Conservation (phyloP, 2,113 vertebrate genomes). For the Chloebia gouldiae region DNA sequence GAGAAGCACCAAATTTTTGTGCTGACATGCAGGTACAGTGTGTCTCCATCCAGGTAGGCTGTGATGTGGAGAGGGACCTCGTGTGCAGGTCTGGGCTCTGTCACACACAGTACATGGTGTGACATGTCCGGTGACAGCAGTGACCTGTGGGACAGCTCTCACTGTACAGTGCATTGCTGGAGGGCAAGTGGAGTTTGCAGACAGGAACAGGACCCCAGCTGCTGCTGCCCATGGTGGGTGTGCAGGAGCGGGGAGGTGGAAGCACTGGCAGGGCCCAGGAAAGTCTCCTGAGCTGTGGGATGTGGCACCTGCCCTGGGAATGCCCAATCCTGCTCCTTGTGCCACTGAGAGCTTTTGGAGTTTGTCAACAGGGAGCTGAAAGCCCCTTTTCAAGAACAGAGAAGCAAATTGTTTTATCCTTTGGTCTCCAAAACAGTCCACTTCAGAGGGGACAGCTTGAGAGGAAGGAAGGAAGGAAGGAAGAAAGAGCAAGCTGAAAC, state of each 20-base stretch:
- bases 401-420: background rate
- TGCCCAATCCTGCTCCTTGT: fast-evolving
- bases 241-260: background rate
- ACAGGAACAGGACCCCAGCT: background rate
- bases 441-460: background rate
- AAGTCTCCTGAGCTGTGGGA: background rate
- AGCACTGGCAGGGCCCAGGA: background rate
- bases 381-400: background rate
- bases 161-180: background rate
- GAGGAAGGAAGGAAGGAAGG: slow-evolving; percentile 46
- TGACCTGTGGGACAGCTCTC: background rate
- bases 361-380: background rate
- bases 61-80: background rate
- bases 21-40: fast-evolving
- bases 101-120: background rate
- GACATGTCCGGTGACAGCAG: background rate
- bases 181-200: background rate
- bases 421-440: background rate
- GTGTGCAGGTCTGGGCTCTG: background rate
- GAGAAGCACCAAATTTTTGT: background rate
- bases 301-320: background rate
- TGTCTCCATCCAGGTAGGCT: background rate
- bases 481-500: slow-evolving; percentile 48
- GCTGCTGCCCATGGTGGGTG: background rate
- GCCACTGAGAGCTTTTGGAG: background rate